A percentile compares a stretch with the other conserved stretches of the same genome.
These are phyloP conservation scores for Prinia subflava DNA, from an alignment of 2,113 vertebrate genomes.

Conservation along the genomic window DNA sequence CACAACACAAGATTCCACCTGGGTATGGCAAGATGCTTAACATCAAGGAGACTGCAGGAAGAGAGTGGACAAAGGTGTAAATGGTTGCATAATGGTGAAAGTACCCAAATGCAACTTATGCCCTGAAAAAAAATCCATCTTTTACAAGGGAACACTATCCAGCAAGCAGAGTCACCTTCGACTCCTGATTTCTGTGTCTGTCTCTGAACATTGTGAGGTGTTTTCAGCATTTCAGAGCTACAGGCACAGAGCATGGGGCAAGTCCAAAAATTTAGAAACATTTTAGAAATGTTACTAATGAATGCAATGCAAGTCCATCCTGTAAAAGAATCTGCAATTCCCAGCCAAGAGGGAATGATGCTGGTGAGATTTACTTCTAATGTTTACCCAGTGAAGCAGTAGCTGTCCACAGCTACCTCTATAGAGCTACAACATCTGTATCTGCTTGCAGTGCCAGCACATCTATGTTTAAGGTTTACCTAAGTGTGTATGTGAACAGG, in stretches of 20 bases:
- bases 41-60: neutral
- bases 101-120: neutral
- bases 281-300: neutral
- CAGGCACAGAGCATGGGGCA: neutral
- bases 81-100: neutral
- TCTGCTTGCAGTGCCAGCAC: neutral
- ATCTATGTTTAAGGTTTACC: neutral
- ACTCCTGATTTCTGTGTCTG: neutral
- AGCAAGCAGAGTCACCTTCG: neutral
- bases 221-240: neutral
- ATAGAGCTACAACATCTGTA: neutral
- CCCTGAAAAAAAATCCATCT: neutral
- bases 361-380: neutral
- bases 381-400: neutral
- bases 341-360: neutral
- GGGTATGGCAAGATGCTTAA: neutral
- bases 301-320: neutral
- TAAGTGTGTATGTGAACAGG: neutral
- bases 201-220: neutral
- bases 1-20: neutral
- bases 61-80: neutral
- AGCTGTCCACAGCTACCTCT: neutral
- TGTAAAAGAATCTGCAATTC: neutral
- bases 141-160: neutral
- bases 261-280: neutral